phyloP scores from a whole-genome alignment of 2,797 vertebrate species.

The Spinus olivaceus region DNA sequence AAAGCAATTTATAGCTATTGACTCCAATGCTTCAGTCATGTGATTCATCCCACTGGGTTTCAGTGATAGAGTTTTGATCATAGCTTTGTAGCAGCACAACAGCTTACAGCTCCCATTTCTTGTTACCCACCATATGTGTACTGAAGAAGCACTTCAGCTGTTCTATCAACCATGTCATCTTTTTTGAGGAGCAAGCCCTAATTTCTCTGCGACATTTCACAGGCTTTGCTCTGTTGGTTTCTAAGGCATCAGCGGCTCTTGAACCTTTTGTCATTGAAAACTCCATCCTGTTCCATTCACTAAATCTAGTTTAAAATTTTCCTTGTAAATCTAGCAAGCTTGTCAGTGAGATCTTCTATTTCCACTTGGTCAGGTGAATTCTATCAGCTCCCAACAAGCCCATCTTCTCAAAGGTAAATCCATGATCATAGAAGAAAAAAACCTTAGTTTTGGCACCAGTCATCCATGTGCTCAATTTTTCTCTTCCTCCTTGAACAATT shows the following conservation, averaged over 20 bases:
- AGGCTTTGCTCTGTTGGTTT: neutral
- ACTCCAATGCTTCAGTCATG: neutral
- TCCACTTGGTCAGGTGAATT: neutral
- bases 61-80: neutral
- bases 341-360: neutral
- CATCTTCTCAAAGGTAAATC: neutral
- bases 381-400: neutral
- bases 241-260: neutral
- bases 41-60: neutral
- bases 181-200: neutral
- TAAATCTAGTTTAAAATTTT: neutral
- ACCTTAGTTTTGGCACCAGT: neutral
- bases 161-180: neutral
- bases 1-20: neutral
- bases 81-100: neutral
- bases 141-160: neutral
- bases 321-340: neutral
- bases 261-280: neutral
- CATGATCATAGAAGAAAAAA: neutral
- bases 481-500: neutral
- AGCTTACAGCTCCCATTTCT: neutral
- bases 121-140: too few relatives aligned
- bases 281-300: neutral
- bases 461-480: neutral
- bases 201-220: neutral